These are phyloP conservation scores for Polypterus bichir DNA, from an alignment of 2,113 vertebrate genomes.

Conservation along the genomic window DNA sequence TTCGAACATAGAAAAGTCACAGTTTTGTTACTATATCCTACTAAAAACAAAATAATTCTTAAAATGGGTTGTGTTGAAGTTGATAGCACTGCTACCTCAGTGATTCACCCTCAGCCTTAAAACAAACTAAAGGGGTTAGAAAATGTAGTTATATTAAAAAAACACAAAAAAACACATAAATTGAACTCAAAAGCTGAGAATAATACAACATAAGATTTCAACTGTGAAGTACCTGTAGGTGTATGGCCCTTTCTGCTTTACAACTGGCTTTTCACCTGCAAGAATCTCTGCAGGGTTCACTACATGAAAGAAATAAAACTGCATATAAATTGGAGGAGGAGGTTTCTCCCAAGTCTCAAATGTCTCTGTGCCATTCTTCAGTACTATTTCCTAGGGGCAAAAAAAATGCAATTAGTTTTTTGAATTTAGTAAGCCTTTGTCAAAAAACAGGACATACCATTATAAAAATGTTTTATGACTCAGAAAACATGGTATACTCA, in stretches of 20 bases:
- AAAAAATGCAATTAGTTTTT: slow-evolving; percentile 14
- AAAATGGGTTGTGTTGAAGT: no score
- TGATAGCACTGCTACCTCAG: no score
- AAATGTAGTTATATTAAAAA: no score
- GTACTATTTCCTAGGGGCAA: slow-evolving; percentile 57
- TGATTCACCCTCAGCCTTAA: neutral
- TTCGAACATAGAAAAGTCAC: no score
- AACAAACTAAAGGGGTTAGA: neutral
- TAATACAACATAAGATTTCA: neutral
- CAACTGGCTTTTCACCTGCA: slow-evolving; percentile 50
- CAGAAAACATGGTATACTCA: no score
- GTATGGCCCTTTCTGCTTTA: slow-evolving; percentile 76
- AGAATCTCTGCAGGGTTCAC: slow-evolving; percentile 70
- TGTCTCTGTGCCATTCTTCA: slow-evolving; percentile 72
- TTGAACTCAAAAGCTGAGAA: neutral
- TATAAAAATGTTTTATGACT: no score
- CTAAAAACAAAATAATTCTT: no score
- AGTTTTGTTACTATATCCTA: no score
- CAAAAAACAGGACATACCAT: neutral
- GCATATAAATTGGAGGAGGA: slow-evolving; percentile 74
- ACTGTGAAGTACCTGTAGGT: slow-evolving; percentile 65
- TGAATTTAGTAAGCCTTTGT: neutral
- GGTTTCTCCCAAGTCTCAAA: slow-evolving; percentile 79
- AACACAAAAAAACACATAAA: neutral
- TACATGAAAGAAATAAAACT: slow-evolving; percentile 87